These are phyloP conservation scores for Bufo gargarizans DNA, from an alignment of 2,113 vertebrate species.

Conservation along the genomic window DNA sequence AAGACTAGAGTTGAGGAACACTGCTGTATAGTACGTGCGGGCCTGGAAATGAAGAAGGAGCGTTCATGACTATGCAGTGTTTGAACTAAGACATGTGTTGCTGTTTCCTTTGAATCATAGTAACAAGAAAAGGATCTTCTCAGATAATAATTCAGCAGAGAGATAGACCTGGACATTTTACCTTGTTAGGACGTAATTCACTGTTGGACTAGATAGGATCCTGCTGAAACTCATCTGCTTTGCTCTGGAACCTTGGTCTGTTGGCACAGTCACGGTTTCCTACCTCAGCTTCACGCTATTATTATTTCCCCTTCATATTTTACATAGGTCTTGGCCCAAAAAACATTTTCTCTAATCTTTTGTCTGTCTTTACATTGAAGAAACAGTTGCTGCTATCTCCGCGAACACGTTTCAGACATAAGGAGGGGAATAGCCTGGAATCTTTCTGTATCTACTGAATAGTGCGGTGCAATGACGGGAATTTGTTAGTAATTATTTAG, in stretches of 20 bases:
- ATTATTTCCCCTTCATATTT: conserved; percentile 19
- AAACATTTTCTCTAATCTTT: background rate
- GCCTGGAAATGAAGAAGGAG: conserved; percentile 56
- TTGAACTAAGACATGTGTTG: conserved; percentile 50
- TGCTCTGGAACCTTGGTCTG: conserved; percentile 33
- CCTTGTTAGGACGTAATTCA: conserved; percentile 49
- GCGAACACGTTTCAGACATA: background rate
- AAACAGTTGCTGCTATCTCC: conserved; percentile 9
- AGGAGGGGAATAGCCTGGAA: background rate
- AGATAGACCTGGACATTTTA: conserved; percentile 23
- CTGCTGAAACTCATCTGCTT: conserved; percentile 28
- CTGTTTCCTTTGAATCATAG: conserved; percentile 53
- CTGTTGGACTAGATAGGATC: conserved; percentile 11
- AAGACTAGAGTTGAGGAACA: too few relatives aligned
- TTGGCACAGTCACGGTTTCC: conserved; percentile 42
- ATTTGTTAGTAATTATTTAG: background rate
- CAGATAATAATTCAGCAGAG: conserved; percentile 46
- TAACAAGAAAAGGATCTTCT: conserved; percentile 61
- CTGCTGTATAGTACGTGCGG: background rate
- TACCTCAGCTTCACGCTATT: conserved; percentile 41
- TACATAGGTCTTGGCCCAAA: background rate
- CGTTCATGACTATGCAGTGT: conserved; percentile 58
- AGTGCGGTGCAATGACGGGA: background rate
- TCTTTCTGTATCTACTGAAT: background rate
- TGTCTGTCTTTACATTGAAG: conserved; percentile 14